phyloP scores from a whole-genome alignment of 2,888 invertebrate species.

The Scaptomyza reducta region DNA sequence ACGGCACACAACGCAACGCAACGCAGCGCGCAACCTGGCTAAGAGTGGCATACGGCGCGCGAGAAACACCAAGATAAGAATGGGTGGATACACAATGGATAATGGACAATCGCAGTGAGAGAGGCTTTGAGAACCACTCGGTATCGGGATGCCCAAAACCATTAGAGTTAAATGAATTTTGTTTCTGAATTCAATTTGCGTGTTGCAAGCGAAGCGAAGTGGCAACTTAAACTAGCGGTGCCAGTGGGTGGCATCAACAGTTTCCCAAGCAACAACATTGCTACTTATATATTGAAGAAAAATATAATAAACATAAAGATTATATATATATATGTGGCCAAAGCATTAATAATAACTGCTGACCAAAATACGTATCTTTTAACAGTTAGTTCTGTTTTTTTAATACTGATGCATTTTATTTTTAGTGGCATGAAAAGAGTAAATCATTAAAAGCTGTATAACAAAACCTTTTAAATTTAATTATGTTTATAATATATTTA shows the following conservation, averaged over 20 bases:
- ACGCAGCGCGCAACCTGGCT: slow-evolving; percentile 37
- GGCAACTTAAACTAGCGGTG: slow-evolving; percentile 53
- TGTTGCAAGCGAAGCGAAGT: slow-evolving; percentile 33
- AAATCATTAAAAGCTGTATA: too few relatives aligned
- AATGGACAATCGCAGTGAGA: background rate
- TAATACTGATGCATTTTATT: too few relatives aligned
- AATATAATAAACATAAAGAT: too few relatives aligned
- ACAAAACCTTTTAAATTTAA: too few relatives aligned
- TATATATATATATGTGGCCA: too few relatives aligned
- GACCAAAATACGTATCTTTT: too few relatives aligned
- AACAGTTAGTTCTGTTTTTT: too few relatives aligned
- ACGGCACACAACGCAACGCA: slow-evolving; percentile 39
- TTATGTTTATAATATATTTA: too few relatives aligned
- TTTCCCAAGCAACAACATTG: slow-evolving; percentile 3
- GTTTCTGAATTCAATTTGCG: slow-evolving; percentile 72
- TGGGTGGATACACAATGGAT: slow-evolving; percentile 8
- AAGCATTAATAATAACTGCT: too few relatives aligned
- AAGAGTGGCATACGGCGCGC: slow-evolving; percentile 34
- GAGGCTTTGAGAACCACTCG: slow-evolving; percentile 54
- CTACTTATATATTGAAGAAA: too few relatives aligned
- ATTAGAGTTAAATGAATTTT: slow-evolving; percentile 75
- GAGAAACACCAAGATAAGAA: slow-evolving; percentile 35
- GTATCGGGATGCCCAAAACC: slow-evolving; percentile 68
- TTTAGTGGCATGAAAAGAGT: too few relatives aligned
- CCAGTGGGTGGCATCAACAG: slow-evolving; percentile 44